Percentiles rank a stretch among this genome's conserved stretches.
Evolutionary conservation across 2,888 invertebrate species (phyloP).

Genomic region (Leptura quadrifasciata): DNA sequence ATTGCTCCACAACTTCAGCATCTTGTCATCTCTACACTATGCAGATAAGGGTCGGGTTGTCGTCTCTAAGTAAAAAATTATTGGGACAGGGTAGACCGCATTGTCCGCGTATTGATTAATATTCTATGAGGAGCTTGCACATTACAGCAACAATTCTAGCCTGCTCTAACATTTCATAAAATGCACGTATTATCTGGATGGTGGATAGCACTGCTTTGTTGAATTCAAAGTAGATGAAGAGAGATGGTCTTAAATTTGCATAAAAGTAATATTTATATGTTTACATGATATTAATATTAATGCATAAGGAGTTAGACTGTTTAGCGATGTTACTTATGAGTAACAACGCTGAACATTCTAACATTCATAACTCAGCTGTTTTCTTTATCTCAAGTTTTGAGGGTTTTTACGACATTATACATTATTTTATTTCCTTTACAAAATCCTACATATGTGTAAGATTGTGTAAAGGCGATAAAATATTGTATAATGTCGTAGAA

Average conservation of each 20-base stretch:
- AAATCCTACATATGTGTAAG: too few relatives aligned
- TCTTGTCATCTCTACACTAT: conserved; percentile 30
- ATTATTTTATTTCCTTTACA: too few relatives aligned
- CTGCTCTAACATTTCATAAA: neutral
- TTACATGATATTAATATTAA: too few relatives aligned
- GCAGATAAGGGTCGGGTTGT: conserved; percentile 31
- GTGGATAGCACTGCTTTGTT: neutral
- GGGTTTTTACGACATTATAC: too few relatives aligned
- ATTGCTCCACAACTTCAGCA: conserved; percentile 17
- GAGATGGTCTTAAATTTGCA: neutral
- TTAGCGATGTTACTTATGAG: too few relatives aligned
- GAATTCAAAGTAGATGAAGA: neutral
- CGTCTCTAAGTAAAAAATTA: conserved; percentile 11
- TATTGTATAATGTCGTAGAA: too few relatives aligned
- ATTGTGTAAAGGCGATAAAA: too few relatives aligned
- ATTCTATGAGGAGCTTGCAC: neutral
- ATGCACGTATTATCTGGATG: neutral
- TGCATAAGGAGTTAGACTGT: too few relatives aligned
- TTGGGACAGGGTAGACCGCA: conserved; percentile 1
- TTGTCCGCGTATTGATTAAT: conserved; percentile 28
- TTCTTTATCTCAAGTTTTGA: too few relatives aligned
- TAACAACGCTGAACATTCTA: too few relatives aligned
- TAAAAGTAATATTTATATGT: too few relatives aligned
- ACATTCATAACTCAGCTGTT: too few relatives aligned
- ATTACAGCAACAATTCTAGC: neutral